Evolutionary conservation across 2,888 invertebrate genomes (phyloP), one percentile per base, ranked within the genome.

Genomic region (Pyrocoelia pectoralis): DNA sequence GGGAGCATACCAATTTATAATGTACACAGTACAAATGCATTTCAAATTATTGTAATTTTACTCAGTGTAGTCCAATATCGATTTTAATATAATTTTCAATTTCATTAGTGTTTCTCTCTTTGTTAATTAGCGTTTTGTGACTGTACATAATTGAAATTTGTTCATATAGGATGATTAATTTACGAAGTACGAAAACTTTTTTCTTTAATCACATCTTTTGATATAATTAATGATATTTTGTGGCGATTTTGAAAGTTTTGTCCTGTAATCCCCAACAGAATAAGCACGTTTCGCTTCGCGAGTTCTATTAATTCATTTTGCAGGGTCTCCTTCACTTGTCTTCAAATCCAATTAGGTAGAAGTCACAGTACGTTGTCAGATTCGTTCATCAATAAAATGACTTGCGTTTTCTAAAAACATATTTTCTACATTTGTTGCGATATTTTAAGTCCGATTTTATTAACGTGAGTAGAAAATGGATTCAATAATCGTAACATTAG

Each of bases 271-370:
- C 71, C 66, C 66, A 60, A 52, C 53, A 49, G 60, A 60, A 56
- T 65, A 67, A 68, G 67, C 67, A 65, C 70, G 75, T 73, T 69
- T 75, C 76, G 75, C 76, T 71, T 70, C 74, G 75, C 71, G 70
- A 72, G 68, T 74, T 73, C 72, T 72, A 75, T 76, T 77, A 77
- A 78, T 79, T 77, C 76, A 77, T 78, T 77, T 77, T 74, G 69
- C 70, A 69, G 71, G 62, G 62, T 56, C 64, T 65, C 64, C 73
- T 72, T 70, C 71, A 69, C 70, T 69, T 71, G 70, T 73, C 71
- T 74, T 72, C 73, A 72, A 76, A 77, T 78, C 78, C 79, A 79
- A 79, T 79, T 79, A 79, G 77, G 73, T 73, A 74, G 73, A 76
- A 79, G 78, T 79, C 79, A 78, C 76, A 78, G 76, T 76, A 73